Base-by-base conservation (phyloP, 2,797 vertebrate genomes). In the Spondyliosoma cantharus region DNA sequence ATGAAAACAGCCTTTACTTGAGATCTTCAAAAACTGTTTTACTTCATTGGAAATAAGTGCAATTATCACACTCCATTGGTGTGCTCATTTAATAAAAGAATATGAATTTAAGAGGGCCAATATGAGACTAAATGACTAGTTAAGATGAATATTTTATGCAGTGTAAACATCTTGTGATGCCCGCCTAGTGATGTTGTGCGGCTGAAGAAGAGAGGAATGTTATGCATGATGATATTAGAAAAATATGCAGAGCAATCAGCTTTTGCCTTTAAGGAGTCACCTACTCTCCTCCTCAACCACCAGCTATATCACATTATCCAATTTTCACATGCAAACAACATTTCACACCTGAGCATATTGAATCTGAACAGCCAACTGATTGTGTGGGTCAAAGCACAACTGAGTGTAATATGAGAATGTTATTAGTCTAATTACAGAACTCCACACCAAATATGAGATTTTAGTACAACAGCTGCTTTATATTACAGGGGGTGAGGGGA, bases 381-480 rank as follows among this genome's bases (percentile, higher is more conserved):
- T 80, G 49, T 56, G 70, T 58, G 37, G 48, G 76, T 78, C 75
- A 80, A 75, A 78, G 84, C 64, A 42, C 80, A 78, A 76, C 71
- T 73, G 61, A 72, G 52, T 70, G 48, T 67, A 74, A 82, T 49
- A 66, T 58, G 27, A 76, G 49, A 80, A 73, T 60, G 54, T 69
- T 88, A 71, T 83, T 84, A 74, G 69, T 70, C 62, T 76, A 81
- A 87, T 84, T 78, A 82, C 14, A 75, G 63, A 81, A 50, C 3
- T 49, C 17, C 37, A 49, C 53, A 64, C 49, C 73, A 62, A 81
- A 77, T 60, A 72, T 2, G 61, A 77, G 69, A 57, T 84, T 82
- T 82, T 64, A 81, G 68, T 76, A 78, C 79, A 86, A 57, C 86
- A 88, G 76, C 87, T 89, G 88, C 74, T 85, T 79, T 75, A 70